phyloP scores from a whole-genome alignment of 92 coral and sea anemone genomes.

The Porites evermanni region DNA sequence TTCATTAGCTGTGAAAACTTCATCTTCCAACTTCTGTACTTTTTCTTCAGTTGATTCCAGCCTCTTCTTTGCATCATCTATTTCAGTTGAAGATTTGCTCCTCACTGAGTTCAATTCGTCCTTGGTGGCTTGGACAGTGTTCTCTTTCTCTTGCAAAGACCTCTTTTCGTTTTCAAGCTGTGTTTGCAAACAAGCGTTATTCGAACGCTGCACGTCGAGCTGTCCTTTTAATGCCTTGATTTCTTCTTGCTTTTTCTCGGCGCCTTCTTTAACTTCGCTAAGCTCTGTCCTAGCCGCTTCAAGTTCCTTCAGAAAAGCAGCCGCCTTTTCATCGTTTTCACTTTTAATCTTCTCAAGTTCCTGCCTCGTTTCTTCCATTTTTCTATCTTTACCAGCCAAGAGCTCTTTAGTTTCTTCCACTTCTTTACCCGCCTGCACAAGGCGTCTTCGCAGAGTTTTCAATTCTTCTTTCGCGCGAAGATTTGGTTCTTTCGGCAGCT shows the following conservation, averaged over 20 bases:
- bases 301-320: conserved; percentile 31
- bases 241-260: conserved; percentile 9
- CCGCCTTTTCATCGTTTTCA: conserved; percentile 41
- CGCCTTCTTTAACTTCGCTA: conserved; percentile 31
- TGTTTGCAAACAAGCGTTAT: conserved; percentile 27
- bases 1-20: conserved; percentile 25
- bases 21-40: conserved; percentile 20
- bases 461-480: conserved; percentile 49
- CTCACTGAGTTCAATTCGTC: conserved; percentile 3
- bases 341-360: conserved; percentile 36
- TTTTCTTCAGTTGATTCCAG: conserved; percentile 19
- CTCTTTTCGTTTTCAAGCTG: conserved; percentile 21
- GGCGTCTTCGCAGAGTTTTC: conserved; percentile 58
- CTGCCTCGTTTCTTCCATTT: conserved; percentile 31
- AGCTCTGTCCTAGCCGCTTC: conserved; percentile 18
- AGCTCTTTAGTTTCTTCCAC: conserved; percentile 47
- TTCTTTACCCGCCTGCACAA: conserved; percentile 65
- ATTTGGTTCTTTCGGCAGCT: conserved; percentile 47
- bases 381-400: conserved; percentile 39
- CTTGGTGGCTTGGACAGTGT: background rate
- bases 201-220: conserved; percentile 9
- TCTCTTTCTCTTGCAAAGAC: conserved; percentile 6
- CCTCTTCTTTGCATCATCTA: conserved; percentile 11
- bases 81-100: conserved; percentile 13
- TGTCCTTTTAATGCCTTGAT: conserved; percentile 14